Conservation (phyloP, 2,113 vertebrate genomes). For the Oophaga pumilio region DNA sequence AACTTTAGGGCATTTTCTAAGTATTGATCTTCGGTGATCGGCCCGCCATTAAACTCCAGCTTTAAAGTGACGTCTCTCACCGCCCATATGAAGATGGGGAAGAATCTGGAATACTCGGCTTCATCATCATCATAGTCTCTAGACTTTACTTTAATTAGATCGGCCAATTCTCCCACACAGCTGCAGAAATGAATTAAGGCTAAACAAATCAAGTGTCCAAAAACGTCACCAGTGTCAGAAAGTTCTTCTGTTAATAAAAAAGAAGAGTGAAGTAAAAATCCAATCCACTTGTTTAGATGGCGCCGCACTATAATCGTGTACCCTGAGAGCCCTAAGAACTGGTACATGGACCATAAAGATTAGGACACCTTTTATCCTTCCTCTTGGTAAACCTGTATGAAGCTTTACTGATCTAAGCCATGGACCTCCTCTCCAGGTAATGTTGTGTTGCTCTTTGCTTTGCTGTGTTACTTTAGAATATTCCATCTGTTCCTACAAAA, state of each 20-base stretch:
- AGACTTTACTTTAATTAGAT: slow-evolving; percentile 58
- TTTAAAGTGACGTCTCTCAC: slow-evolving; percentile 62
- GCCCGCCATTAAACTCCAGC: slow-evolving; percentile 51
- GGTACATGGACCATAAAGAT: too few relatives aligned
- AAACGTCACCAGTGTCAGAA: background rate
- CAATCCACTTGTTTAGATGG: background rate
- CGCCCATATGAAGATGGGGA: slow-evolving; percentile 61
- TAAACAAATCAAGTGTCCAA: background rate
- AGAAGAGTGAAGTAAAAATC: background rate
- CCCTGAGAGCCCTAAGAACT: too few relatives aligned
- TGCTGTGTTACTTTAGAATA: too few relatives aligned
- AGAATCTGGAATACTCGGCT: slow-evolving; percentile 54
- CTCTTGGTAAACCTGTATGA: too few relatives aligned
- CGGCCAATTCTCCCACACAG: slow-evolving; percentile 58
- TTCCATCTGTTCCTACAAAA: too few relatives aligned
- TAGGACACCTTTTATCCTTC: too few relatives aligned
- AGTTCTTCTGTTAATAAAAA: too few relatives aligned
- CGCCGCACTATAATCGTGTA: too few relatives aligned
- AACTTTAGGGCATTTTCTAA: slow-evolving; percentile 64
- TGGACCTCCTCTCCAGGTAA: too few relatives aligned
- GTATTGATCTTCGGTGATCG: slow-evolving; percentile 63
- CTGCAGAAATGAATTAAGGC: slow-evolving; percentile 44
- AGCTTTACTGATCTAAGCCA: too few relatives aligned
- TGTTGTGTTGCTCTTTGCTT: too few relatives aligned
- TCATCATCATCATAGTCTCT: slow-evolving; percentile 48